Conservation (phyloP, 2,113 vertebrate species). For the Ceyx melanurus region DNA sequence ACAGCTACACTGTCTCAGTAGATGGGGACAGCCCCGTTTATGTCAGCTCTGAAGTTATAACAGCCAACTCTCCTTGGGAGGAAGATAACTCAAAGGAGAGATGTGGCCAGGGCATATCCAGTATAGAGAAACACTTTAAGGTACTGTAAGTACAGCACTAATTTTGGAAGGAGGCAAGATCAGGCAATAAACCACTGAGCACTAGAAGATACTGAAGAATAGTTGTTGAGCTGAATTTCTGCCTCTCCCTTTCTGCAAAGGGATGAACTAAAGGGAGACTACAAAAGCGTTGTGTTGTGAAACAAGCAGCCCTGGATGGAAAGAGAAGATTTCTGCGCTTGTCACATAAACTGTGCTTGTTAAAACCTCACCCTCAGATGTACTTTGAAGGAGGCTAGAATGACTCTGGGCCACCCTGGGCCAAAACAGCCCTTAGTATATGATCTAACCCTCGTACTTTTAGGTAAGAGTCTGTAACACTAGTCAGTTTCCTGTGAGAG, state of each 20-base stretch:
- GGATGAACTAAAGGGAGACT: not conserved
- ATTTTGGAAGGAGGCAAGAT: not conserved
- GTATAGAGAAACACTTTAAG: not conserved
- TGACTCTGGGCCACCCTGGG: not conserved
- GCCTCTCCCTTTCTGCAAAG: not conserved
- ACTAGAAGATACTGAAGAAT: not conserved
- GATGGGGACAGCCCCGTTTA: not conserved
- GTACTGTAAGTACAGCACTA: not conserved
- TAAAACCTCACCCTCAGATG: not conserved
- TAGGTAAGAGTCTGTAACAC: not conserved
- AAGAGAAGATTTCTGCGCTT: not conserved
- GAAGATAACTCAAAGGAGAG: not conserved
- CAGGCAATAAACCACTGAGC: not conserved
- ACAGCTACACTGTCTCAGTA: not conserved
- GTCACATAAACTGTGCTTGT: not conserved
- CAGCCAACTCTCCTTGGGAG: not conserved
- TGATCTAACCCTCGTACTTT: not conserved
- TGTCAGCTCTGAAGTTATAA: not conserved
- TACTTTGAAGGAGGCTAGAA: not conserved
- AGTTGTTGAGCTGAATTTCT: not conserved
- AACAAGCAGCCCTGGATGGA: not conserved
- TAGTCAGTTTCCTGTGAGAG: not conserved
- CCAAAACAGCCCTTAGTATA: not conserved
- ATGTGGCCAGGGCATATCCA: not conserved
- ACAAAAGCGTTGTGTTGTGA: not conserved